phyloP scores from a whole-genome alignment of 2,113 vertebrate genomes.

The Chinchilla lanigera region DNA sequence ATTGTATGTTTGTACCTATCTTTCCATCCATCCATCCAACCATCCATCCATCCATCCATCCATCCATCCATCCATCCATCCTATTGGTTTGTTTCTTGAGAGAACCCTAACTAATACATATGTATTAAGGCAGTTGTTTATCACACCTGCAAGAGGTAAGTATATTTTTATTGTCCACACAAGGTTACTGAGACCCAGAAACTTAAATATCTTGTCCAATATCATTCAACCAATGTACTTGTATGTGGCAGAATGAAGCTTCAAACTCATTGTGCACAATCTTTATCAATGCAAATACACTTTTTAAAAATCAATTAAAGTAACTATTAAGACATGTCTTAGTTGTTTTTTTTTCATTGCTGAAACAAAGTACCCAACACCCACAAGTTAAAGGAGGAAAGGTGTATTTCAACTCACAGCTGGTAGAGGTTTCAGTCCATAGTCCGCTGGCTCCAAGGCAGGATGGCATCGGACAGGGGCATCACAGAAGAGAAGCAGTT shows the following conservation, averaged over 20 bases:
- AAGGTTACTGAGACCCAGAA: neutral
- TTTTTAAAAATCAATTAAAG: neutral
- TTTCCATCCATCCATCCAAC: too few species aligned
- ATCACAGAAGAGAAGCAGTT: neutral
- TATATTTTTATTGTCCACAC: neutral
- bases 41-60: neutral
- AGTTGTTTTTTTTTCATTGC: neutral
- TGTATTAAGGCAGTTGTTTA: conserved; percentile 16
- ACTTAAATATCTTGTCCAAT: neutral
- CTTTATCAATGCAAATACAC: conserved; percentile 17
- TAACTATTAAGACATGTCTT: neutral
- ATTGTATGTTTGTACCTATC: neutral
- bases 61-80: neutral
- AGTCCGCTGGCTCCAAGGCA: neutral
- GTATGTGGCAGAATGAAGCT: neutral
- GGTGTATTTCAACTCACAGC: neutral
- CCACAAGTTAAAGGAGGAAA: neutral
- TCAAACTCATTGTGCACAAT: neutral
- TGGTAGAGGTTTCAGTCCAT: neutral
- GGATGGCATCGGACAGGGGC: neutral
- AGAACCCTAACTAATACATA: neutral
- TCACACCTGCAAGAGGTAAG: neutral
- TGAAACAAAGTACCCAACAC: neutral
- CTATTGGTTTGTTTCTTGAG: neutral
- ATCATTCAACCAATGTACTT: neutral